These are phyloP conservation scores for Pelusios castaneus DNA, from an alignment of 2,113 vertebrate species.

Conservation along the genomic window DNA sequence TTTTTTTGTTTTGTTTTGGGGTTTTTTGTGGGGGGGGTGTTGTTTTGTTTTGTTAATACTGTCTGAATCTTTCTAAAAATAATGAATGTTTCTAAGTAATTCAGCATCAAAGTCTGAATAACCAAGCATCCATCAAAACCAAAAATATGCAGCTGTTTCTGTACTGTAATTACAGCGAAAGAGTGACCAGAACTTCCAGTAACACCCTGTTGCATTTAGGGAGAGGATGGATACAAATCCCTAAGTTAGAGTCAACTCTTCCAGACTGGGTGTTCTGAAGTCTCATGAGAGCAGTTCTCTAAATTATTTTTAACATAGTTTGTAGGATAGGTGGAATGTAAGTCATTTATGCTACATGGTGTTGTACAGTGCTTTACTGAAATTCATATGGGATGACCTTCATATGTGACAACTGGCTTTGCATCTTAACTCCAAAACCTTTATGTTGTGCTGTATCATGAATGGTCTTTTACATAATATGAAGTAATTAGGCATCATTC, in stretches of 20 bases:
- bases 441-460: neutral
- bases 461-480: neutral
- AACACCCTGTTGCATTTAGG: neutral
- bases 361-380: neutral
- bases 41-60: no score
- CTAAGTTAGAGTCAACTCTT: neutral
- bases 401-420: neutral
- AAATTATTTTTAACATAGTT: rapidly evolving
- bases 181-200: neutral
- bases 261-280: neutral
- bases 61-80: neutral
- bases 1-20: no score
- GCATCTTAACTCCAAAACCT: neutral
- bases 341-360: neutral
- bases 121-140: neutral
- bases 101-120: neutral
- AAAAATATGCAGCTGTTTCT: neutral
- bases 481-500: neutral
- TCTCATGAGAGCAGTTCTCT: neutral
- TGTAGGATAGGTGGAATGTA: neutral
- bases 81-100: neutral
- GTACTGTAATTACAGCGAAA: neutral
- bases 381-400: neutral
- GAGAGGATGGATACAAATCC: neutral
- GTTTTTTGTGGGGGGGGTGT: no score